Conservation (phyloP, 2,797 vertebrate species). For the Sparidentex hasta region DNA sequence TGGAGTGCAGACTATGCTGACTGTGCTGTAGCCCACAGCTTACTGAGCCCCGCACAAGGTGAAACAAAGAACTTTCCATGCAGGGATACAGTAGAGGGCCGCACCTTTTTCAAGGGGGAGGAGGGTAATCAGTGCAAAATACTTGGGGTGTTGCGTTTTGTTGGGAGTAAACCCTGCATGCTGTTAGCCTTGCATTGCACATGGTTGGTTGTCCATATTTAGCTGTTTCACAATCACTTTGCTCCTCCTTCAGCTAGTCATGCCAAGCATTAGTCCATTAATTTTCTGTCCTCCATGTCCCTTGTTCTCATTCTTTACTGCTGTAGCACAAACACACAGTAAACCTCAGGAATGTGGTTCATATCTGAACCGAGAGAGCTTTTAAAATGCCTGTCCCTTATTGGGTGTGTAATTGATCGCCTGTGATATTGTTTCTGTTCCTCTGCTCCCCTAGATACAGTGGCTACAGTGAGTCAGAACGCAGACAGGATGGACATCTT, state of each 20-base stretch:
- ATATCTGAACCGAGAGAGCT: neutral
- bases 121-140: neutral
- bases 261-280: neutral
- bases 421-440: constrained; percentile 10
- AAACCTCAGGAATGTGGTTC: neutral
- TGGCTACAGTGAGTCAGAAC: constrained; percentile 30
- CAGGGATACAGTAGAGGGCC: neutral
- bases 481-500: constrained; percentile 38
- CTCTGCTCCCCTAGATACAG: constrained; percentile 14
- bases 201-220: neutral
- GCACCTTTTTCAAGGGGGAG: neutral
- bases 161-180: neutral
- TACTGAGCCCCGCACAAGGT: constrained; percentile 58
- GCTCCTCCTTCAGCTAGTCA: neutral
- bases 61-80: constrained; percentile 17
- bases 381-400: neutral
- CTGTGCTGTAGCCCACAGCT: constrained; percentile 76
- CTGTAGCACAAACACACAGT: neutral
- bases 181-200: neutral
- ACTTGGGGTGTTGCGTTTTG: neutral
- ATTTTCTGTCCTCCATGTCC: neutral
- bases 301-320: neutral
- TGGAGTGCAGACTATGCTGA: constrained; percentile 85
- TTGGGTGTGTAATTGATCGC: neutral
- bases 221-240: constrained; percentile 2